Base-by-base conservation (phyloP, 2,888 invertebrate genomes). In the Hypselothyrea guttata region DNA sequence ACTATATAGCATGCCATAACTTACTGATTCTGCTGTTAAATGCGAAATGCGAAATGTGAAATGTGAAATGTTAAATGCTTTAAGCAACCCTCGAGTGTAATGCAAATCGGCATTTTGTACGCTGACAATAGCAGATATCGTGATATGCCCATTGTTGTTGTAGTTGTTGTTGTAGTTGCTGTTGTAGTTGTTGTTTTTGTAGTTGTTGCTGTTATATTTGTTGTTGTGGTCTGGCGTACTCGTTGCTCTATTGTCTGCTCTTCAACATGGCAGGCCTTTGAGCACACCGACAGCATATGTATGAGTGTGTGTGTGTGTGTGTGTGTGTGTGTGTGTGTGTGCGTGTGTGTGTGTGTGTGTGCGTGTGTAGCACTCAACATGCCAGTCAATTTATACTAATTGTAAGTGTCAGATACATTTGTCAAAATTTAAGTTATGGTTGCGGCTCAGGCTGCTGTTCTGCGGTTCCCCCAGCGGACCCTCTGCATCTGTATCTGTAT, bases 301-400 rank as follows among this genome's bases (percentile, higher is more conserved):
- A 27, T 38, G 15, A 16, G 37, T 44, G 12, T 35, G 48, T 15
- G 41, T 48, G 47, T 42, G 38, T 16, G 45, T 22, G 33, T 13
- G 11, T 15, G 34, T 28, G 35, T 7, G 33, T 52, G 11, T 41
- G 28, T 51, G 38, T 66, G 41, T 54, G 28, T 37, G 41, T 51
- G 31, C 46, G 59, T 42, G 38, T 55, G 45, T 34, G 44, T 38
- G 44, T 62, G 38, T 45, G 52, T 28, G 62, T 60, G 72, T 58
- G 75, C 71, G 77, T 77, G 82, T 69, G 81, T 79, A 71, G 66
- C 85, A 83, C 84, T 85, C 86, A 85, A 85, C 79, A 85, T 81
- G 86, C 84, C 81, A 84, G 78, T 81, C 81, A 85, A 82, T 85
- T 82, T 85, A 82, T 82, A 85, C 86, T 82, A 82, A 82, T 82